These are phyloP conservation scores for Chelmon rostratus DNA, from an alignment of 2,797 vertebrate species.

Conservation along the genomic window DNA sequence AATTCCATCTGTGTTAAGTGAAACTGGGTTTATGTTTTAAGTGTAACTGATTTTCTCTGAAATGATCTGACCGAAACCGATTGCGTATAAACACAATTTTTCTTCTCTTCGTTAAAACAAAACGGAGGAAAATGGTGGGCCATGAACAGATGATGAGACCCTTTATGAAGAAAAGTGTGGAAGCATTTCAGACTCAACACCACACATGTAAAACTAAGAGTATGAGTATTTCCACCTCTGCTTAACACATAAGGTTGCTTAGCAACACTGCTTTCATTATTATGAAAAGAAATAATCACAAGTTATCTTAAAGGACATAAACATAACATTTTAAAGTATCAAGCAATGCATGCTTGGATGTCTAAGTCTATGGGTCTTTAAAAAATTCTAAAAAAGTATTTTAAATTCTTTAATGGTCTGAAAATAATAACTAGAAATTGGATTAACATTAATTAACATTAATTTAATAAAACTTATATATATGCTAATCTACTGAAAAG, in stretches of 20 bases:
- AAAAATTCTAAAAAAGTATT: too few species aligned
- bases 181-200: not conserved
- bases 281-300: too few species aligned
- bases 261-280: too few species aligned
- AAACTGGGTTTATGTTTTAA: slow-evolving; percentile 7
- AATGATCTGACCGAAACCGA: not conserved
- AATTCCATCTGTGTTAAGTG: not conserved
- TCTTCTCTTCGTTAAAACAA: not conserved
- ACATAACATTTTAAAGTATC: too few species aligned
- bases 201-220: not conserved
- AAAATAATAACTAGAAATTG: too few species aligned
- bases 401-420: not conserved
- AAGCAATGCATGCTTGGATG: too few species aligned
- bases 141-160: slow-evolving; percentile 1
- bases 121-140: not conserved
- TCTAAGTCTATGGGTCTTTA: too few species aligned
- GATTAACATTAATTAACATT: too few species aligned
- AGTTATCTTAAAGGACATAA: too few species aligned
- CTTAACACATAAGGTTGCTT: too few species aligned
- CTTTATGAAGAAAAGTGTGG: not conserved
- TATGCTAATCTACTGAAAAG: too few species aligned
- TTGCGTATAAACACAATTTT: not conserved
- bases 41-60: slow-evolving; percentile 23
- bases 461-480: too few species aligned
- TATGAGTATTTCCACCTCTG: not conserved